Evolutionary conservation across 2,797 vertebrate species (phyloP).

Genomic region (Australoheros facetus): DNA sequence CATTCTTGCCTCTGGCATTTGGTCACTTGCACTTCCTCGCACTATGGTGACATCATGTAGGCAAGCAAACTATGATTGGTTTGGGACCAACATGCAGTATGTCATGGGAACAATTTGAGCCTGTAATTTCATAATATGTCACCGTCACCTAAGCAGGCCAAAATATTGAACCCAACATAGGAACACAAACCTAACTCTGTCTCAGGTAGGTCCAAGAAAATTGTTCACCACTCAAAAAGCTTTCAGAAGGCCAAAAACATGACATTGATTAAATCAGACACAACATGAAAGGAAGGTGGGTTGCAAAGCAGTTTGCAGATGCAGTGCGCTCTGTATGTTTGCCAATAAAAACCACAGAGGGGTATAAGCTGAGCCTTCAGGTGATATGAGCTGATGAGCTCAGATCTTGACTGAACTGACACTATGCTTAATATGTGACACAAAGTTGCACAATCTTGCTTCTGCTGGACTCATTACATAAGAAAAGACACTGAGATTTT

Average conservation of each 20-base stretch:
- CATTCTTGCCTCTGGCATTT: no score
- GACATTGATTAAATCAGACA: background rate
- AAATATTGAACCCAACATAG: background rate
- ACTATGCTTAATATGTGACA: no score
- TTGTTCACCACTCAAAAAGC: background rate
- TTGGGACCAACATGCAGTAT: background rate
- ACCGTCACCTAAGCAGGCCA: background rate
- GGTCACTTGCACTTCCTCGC: no score
- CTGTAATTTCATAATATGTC: background rate
- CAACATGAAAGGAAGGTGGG: rapidly evolving
- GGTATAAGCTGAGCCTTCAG: background rate
- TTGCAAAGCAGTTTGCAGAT: background rate
- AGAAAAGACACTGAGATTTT: no score
- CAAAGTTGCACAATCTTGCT: no score
- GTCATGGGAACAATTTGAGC: background rate
- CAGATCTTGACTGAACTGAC: no score
- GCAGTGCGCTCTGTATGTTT: background rate
- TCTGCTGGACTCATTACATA: background rate
- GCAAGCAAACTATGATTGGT: background rate
- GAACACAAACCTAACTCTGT: background rate
- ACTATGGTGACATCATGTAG: no score
- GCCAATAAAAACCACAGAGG: background rate
- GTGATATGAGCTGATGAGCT: background rate
- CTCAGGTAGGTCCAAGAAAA: background rate
- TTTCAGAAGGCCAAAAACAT: background rate